Evolutionary conservation across 2,113 vertebrate genomes (phyloP).

Genomic region (Benitochromis conjunctus): DNA sequence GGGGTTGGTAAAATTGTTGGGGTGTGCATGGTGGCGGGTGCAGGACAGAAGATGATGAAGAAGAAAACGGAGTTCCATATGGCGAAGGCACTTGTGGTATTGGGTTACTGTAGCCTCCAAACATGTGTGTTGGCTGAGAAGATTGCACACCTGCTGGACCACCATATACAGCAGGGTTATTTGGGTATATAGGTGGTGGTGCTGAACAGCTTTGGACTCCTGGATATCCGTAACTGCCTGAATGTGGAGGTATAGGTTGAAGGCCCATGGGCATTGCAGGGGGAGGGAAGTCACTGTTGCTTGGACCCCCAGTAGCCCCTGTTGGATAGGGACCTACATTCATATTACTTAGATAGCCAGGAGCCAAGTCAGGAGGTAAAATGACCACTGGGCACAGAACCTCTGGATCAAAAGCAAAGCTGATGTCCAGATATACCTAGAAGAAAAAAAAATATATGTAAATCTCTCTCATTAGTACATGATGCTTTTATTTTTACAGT

Average conservation of each 20-base stretch:
- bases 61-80: constrained; percentile 24
- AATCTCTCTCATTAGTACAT: background rate
- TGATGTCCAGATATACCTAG: constrained; percentile 73
- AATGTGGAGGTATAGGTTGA: background rate
- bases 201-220: constrained; percentile 1
- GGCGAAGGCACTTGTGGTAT: background rate
- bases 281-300: constrained; percentile 32
- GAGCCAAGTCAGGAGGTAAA: constrained; percentile 4
- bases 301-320: background rate
- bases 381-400: constrained; percentile 60
- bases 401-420: constrained; percentile 62
- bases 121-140: background rate
- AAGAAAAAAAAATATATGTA: background rate
- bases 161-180: background rate
- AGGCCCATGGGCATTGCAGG: background rate
- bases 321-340: background rate
- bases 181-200: background rate
- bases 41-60: constrained; percentile 17
- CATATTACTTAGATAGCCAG: background rate
- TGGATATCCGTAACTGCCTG: background rate
- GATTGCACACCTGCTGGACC: background rate
- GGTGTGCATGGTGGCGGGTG: constrained; percentile 28
- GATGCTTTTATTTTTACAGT: background rate
- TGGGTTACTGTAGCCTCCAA: constrained; percentile 16
- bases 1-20: background rate